Conservation (phyloP, 1,140 invertebrate genomes). For the Popillia japonica region DNA sequence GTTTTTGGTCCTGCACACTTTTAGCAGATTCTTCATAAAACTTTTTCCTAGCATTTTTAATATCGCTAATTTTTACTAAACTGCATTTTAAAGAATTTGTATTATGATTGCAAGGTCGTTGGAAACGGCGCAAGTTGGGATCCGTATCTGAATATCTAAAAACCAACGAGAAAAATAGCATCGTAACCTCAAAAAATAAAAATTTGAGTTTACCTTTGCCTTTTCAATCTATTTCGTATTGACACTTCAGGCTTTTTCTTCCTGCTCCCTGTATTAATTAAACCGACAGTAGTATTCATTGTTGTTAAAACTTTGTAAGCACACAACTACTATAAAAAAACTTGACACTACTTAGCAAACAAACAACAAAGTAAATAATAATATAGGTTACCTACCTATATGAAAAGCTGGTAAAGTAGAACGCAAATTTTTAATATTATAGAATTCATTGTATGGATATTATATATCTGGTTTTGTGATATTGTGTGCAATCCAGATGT, state of each 20-base stretch:
- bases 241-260: neutral
- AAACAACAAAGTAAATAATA: neutral
- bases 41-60: neutral
- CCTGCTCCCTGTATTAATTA: neutral
- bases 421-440: too few relatives aligned
- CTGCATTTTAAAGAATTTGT: conserved; percentile 2
- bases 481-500: neutral
- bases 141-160: conserved; percentile 2
- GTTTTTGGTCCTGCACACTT: neutral
- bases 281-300: neutral
- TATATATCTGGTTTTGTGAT: too few relatives aligned
- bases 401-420: neutral
- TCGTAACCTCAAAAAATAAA: neutral
- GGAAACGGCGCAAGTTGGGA: neutral
- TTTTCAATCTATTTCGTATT: neutral
- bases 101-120: conserved; percentile 13
- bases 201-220: neutral
- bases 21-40: neutral
- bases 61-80: neutral
- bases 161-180: neutral
- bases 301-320: neutral
- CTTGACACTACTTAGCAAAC: neutral
- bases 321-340: neutral
- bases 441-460: too few relatives aligned
- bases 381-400: neutral